Percentiles rank a stretch among this genome's conserved stretches.
Evolutionary conservation across 1,140 invertebrate species (phyloP).

Genomic region (Caligus rogercresseyi): DNA sequence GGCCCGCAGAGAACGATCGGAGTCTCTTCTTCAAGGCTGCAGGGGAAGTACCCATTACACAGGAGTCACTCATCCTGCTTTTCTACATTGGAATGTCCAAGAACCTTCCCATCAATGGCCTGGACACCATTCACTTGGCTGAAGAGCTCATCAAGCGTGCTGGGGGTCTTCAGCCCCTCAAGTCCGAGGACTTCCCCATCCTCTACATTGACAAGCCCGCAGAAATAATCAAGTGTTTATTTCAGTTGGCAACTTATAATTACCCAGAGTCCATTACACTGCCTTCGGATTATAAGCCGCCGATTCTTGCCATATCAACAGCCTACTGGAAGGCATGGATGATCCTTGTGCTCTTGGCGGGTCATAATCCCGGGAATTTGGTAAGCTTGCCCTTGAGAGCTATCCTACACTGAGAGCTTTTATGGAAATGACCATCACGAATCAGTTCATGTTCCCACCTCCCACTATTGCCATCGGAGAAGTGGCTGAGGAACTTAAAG

Average conservation of each 20-base stretch:
- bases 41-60: conserved; percentile 63
- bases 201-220: conserved; percentile 49
- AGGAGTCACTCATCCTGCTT: conserved; percentile 60
- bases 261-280: conserved; percentile 76
- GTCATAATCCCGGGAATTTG: conserved; percentile 80
- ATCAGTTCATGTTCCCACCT: conserved; percentile 56
- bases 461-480: conserved; percentile 43
- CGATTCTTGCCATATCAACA: conserved; percentile 68
- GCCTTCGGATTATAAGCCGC: conserved; percentile 62
- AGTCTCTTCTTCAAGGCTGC: conserved; percentile 55
- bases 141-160: conserved; percentile 68
- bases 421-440: conserved; percentile 95
- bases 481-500: conserved; percentile 33
- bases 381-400: conserved; percentile 61
- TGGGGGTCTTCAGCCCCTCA: conserved; percentile 46
- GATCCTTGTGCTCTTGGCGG: conserved; percentile 66
- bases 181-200: conserved; percentile 31
- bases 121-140: conserved; percentile 63
- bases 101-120: conserved; percentile 46
- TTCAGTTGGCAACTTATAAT: conserved; percentile 65
- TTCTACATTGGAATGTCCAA: conserved; percentile 64
- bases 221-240: conserved; percentile 71
- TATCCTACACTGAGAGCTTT: conserved; percentile 79
- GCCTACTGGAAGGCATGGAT: conserved; percentile 87
- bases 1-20: conserved; percentile 74